Evolutionary conservation across 2,888 invertebrate species (phyloP), one percentile per base, ranked within the genome.

Genomic region (Phytoseiulus persimilis): DNA sequence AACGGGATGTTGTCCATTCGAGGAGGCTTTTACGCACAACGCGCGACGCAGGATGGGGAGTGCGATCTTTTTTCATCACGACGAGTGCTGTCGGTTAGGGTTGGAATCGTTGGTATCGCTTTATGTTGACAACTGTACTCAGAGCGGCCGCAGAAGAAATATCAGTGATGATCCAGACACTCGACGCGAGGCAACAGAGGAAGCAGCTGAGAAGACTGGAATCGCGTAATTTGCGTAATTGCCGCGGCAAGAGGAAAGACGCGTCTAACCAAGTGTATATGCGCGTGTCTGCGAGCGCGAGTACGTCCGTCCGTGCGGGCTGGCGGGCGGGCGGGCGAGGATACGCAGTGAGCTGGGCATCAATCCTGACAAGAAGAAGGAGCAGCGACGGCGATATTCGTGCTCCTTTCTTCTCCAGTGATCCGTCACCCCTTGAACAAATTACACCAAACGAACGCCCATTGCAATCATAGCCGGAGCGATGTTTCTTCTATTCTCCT

Each of bases 381-480:
- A 65, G 11, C 65, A 65, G 65, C 65, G 65, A 23, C 65, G 65
- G 65, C 65, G 65, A 65, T 65, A 65, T 65, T 65, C 65, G 65
- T 65, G 65, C 65, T 65, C 65, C 65, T 65, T 65, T 65, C 65
- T 65, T 65, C 65, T 65, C 65, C 65, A 65, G 65, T 65, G 65
- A 65, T 65, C 65, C 65, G 65, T 65, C 65, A 65, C 65, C 65
- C 65, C 65, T 65, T 65, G 65, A 65, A 65, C 65, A 28, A 65
- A 65, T 65, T 65, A 65, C 65, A 65, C 65, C 65, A 65, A 65
- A 65, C 65, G 65, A 65, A 65, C 65, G 65, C 65, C 65, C 65
- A 65, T 65, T 11, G 65, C 65, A 65, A 65, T 65, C 65, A 65
- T 65, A 65, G 65, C 65, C 65, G 65, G 28, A 65, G 65, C 65